A percentile compares a stretch with the other conserved stretches of the same genome.
phyloP scores from a whole-genome alignment of 2,888 invertebrate species.

The Chymomyza procnemis region DNA sequence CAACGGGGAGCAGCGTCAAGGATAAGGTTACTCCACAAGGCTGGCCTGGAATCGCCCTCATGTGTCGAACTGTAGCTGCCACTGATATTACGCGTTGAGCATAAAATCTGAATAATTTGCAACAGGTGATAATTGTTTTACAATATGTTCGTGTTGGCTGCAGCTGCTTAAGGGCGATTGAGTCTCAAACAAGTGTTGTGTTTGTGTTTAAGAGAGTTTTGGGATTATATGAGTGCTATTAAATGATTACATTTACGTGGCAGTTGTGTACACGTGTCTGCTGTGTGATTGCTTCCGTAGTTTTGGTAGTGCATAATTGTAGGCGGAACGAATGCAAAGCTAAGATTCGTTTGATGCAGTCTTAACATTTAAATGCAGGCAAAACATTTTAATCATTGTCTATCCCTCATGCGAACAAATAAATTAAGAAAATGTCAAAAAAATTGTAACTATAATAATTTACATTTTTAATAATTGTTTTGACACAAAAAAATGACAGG shows the following conservation, averaged over 20 bases:
- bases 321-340: too few relatives aligned
- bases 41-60: slow-evolving; percentile 5
- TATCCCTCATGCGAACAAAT: too few relatives aligned
- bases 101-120: slow-evolving; percentile 70
- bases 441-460: too few relatives aligned
- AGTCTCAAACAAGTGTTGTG: slow-evolving; percentile 34
- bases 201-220: slow-evolving; percentile 29
- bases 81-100: slow-evolving; percentile 63
- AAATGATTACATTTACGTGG: not conserved
- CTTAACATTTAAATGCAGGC: too few relatives aligned
- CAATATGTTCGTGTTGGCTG: slow-evolving; percentile 50
- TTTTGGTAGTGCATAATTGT: too few relatives aligned
- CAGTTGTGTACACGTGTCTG: not conserved
- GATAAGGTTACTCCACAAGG: not conserved
- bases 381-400: too few relatives aligned
- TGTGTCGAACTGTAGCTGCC: slow-evolving; percentile 48
- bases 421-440: too few relatives aligned
- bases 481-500: too few relatives aligned
- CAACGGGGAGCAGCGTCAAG: slow-evolving; percentile 2
- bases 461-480: too few relatives aligned
- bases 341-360: too few relatives aligned
- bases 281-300: too few relatives aligned
- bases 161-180: slow-evolving; percentile 1
- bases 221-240: not conserved
- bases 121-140: slow-evolving; percentile 74